These are phyloP conservation scores for Bombus turneri DNA, from an alignment of 1,140 invertebrate species.

Conservation along the genomic window DNA sequence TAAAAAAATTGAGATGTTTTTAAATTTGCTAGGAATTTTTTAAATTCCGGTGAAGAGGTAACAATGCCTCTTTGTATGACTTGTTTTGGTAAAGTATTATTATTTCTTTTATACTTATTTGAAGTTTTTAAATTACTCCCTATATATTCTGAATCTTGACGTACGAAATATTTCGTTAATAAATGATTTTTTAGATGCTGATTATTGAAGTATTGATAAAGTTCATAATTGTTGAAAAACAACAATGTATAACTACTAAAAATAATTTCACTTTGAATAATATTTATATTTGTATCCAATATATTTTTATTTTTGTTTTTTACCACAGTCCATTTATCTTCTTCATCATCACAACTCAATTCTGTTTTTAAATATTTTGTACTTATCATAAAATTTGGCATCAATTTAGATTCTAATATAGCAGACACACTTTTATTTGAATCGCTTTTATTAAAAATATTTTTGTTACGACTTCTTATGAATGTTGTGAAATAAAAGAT, in stretches of 20 bases:
- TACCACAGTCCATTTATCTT: neutral
- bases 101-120: neutral
- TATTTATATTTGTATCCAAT: neutral
- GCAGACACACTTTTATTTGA: neutral
- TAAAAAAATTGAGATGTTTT: constrained; percentile 5
- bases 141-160: neutral
- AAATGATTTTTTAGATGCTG: neutral
- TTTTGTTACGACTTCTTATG: neutral
- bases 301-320: neutral
- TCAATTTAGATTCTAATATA: neutral
- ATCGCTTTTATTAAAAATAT: neutral
- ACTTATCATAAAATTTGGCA: neutral
- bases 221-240: constrained; percentile 13
- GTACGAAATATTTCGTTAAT: neutral
- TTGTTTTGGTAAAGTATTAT: neutral
- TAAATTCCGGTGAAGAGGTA: constrained; percentile 47
- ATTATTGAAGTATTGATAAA: constrained; percentile 4
- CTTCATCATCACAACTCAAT: neutral
- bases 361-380: neutral
- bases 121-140: neutral
- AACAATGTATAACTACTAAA: constrained; percentile 12
- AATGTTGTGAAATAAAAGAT: neutral
- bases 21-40: constrained; percentile 41
- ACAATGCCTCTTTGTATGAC: constrained; percentile 20
- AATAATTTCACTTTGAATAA: constrained; percentile 21